Evolutionary conservation across 2,113 vertebrate species (phyloP).

Genomic region (Ciconia maguari): DNA sequence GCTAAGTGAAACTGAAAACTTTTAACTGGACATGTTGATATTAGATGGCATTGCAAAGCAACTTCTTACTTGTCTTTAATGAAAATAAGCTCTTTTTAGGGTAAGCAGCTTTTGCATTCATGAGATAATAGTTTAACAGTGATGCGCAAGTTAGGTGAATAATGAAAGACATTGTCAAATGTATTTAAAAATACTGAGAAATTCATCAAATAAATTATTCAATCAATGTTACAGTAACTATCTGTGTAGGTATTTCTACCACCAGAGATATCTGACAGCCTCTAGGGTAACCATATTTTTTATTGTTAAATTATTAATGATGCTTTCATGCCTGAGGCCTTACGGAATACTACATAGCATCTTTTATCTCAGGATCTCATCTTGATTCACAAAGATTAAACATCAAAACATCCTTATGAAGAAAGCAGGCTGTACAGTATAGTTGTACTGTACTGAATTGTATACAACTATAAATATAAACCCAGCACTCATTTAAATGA

Average conservation of each 20-base stretch:
- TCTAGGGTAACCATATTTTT: neutral
- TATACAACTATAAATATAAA: neutral
- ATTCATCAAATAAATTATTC: conserved; percentile 4
- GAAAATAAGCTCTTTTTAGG: neutral
- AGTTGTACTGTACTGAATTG: neutral
- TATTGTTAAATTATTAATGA: conserved; percentile 18
- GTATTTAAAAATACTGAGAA: neutral
- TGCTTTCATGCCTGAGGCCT: neutral
- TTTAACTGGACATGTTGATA: neutral
- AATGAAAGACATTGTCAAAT: neutral
- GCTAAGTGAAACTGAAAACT: neutral
- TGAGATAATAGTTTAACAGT: neutral
- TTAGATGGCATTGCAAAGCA: neutral
- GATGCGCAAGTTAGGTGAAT: neutral
- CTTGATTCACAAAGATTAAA: neutral
- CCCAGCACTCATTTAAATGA: neutral
- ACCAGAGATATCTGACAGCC: neutral
- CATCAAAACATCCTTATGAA: neutral
- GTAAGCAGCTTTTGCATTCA: neutral
- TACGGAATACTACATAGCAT: neutral
- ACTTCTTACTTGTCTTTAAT: neutral
- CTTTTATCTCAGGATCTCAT: neutral
- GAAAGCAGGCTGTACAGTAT: neutral
- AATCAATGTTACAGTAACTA: neutral
- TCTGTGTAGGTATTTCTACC: neutral